Percentiles rank a stretch among this genome's conserved stretches.
These are phyloP conservation scores for Sciurus niger DNA, from an alignment of 2,113 vertebrate genomes.

Conservation along the genomic window DNA sequence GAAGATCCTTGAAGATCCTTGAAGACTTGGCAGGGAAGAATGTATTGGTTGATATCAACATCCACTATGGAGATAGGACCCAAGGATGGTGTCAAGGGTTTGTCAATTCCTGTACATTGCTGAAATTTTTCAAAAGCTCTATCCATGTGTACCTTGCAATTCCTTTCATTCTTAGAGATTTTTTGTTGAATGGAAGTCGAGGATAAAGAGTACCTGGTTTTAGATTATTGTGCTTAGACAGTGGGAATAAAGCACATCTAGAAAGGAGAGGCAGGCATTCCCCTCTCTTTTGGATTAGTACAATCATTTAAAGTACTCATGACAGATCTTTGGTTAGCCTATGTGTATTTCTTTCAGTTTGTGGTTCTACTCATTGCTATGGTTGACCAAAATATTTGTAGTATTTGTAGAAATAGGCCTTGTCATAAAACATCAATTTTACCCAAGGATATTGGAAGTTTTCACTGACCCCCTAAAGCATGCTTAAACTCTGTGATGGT, in stretches of 20 bases:
- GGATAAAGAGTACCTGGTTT: background rate
- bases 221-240: background rate
- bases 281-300: background rate
- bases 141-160: background rate
- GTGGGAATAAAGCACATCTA: background rate
- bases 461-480: background rate
- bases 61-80: background rate
- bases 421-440: constrained; percentile 53
- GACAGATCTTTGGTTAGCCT: background rate
- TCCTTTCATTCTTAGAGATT: background rate
- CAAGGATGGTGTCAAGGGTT: background rate
- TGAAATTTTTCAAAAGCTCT: background rate
- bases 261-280: background rate
- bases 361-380: background rate
- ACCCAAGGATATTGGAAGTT: constrained; percentile 6
- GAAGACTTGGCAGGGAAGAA: background rate
- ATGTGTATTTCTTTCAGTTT: constrained; percentile 16
- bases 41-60: background rate
- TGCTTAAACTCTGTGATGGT: constrained; percentile 5
- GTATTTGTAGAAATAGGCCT: constrained; percentile 53
- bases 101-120: background rate
- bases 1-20: background rate
- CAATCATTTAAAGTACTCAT: background rate
- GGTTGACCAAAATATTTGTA: constrained; percentile 19
- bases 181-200: background rate